Evolutionary conservation across 2,888 invertebrate species (phyloP), one percentile per base, ranked within the genome.

Genomic region (Noctua janthina): DNA sequence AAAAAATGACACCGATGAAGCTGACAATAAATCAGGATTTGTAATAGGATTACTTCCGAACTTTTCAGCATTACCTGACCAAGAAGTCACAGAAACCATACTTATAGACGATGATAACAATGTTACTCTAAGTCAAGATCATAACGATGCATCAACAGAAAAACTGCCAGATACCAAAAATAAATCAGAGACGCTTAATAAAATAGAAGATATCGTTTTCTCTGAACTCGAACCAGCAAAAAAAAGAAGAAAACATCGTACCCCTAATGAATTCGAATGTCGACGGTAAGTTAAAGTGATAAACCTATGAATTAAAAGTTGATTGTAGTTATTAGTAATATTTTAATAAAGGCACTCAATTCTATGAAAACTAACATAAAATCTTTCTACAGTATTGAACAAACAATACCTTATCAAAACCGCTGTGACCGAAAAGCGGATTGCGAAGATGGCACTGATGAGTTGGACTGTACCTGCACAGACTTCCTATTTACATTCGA

Each of bases 371-470:
- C 3, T 43, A 49, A 35, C 29, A 20, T 2, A 1, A 17, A 15
- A 17, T 64, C 62, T 82, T 79, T 87, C 95, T 95, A 68, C 90
- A 98, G 98, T 82, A 97, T 98, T 88, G 92, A 96, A 0, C 98
- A 99, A 95, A 95, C 95, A 15, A 97, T 98, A 79, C 95, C 98
- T 0, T 93, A 96, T 46, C 88, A 92, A 4, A 96, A 97, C 87
- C 97, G 97, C 51, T 99, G 99, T 92, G 97, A 99, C 91, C 97
- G 97, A 68, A 95, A 97, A 80, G 94, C 97, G 35, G 98, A 99
- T 91, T 99, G 99, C 93, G 98, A 98, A 94, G 99, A 99, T 95
- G 98, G 98, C 8, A 98, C 98, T 0, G 99, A 99, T 93, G 99
- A 99, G 94, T 92, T 97, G 10, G 95, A 97, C 81, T 99, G 99